Conservation (phyloP, 2,888 invertebrate genomes). For the Opisthograptis luteolata region DNA sequence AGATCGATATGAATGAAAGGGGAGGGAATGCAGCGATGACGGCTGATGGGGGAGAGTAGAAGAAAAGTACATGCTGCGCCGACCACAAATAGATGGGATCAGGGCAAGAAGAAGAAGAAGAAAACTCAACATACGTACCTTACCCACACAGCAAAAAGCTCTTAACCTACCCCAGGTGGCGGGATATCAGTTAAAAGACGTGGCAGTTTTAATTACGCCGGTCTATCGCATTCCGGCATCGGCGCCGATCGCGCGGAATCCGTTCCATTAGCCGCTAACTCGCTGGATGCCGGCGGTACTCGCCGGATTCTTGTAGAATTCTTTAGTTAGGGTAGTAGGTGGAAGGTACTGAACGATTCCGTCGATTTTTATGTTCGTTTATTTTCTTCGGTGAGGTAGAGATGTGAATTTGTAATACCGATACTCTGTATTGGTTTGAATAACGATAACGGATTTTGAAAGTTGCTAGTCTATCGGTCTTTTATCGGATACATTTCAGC, state of each 20-base stretch:
- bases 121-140: too few relatives aligned
- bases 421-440: too few relatives aligned
- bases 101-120: too few relatives aligned
- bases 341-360: conserved; percentile 26
- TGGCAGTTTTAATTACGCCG: conserved; percentile 74
- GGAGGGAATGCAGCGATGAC: too few relatives aligned
- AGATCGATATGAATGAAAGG: too few relatives aligned
- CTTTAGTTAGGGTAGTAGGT: conserved; percentile 50
- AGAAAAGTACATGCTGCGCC: too few relatives aligned
- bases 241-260: conserved; percentile 64
- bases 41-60: too few relatives aligned
- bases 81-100: too few relatives aligned
- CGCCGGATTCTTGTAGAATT: conserved; percentile 53
- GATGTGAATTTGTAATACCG: not conserved
- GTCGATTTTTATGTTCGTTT: conserved; percentile 3
- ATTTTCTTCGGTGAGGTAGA: not conserved
- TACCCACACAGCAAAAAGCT: conserved; percentile 30
- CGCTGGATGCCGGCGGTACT: conserved; percentile 51
- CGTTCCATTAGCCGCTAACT: conserved; percentile 68
- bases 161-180: conserved; percentile 55
- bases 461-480: too few relatives aligned
- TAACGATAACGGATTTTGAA: too few relatives aligned
- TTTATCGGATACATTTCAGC: too few relatives aligned
- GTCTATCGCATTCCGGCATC: conserved; percentile 67
- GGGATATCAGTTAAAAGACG: conserved; percentile 66